These are phyloP conservation scores for Struthio camelus DNA, from an alignment of 2,113 vertebrate species.

Conservation along the genomic window DNA sequence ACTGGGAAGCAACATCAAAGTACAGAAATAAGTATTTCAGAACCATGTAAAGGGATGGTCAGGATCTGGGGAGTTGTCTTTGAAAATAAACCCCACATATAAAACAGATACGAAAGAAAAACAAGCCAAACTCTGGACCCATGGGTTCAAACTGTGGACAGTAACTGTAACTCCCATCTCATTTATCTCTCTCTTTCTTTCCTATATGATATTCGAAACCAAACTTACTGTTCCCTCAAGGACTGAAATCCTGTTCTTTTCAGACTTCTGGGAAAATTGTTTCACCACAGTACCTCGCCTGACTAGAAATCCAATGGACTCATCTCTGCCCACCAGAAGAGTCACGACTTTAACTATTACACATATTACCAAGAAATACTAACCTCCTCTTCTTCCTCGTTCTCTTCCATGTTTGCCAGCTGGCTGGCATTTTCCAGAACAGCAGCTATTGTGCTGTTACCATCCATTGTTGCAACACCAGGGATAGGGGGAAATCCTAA, in stretches of 20 bases:
- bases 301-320: background rate
- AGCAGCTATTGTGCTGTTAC: slow-evolving; percentile 76
- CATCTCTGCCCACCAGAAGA: background rate
- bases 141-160: background rate
- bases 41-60: background rate
- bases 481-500: slow-evolving; percentile 95
- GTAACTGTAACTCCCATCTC: background rate
- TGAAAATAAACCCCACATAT: background rate
- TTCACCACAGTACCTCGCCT: background rate
- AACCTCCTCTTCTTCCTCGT: slow-evolving; percentile 80
- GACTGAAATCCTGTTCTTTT: background rate
- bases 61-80: background rate
- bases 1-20: background rate
- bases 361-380: slow-evolving; percentile 5
- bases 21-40: background rate
- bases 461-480: slow-evolving; percentile 75
- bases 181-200: background rate
- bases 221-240: background rate
- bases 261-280: background rate
- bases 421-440: slow-evolving; percentile 85
- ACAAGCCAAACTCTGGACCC: background rate
- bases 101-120: background rate
- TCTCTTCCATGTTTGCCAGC: slow-evolving; percentile 75
- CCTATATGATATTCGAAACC: background rate
- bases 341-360: background rate